Conservation (phyloP, 64 coral and sea anemone genomes). For the Montipora sp. region DNA sequence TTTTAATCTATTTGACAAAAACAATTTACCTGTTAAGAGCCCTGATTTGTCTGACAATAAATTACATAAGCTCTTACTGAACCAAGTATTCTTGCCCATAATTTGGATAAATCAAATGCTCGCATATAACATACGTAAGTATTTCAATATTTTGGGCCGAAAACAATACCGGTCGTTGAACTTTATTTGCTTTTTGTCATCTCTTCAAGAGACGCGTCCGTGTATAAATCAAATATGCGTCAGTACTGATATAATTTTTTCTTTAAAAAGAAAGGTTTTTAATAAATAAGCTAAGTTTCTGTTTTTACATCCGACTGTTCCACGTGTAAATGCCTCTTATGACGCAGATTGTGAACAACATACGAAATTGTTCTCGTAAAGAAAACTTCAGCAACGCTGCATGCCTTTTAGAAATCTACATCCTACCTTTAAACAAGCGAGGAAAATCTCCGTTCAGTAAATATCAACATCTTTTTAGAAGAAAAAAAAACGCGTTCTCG, state of each 20-base stretch:
- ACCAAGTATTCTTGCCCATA: not conserved
- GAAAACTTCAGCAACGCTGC: not conserved
- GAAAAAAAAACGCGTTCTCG: not conserved
- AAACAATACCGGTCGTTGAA: not conserved
- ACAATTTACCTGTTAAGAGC: no score
- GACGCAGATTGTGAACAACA: slow-evolving; percentile 3
- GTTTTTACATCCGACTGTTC: not conserved
- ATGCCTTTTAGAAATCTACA: not conserved
- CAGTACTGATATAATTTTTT: slow-evolving; percentile 2
- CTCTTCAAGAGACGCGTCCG: not conserved
- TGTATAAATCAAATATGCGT: not conserved
- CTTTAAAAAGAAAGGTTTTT: not conserved
- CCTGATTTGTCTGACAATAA: no score
- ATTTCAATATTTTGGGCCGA: not conserved
- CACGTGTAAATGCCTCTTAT: not conserved
- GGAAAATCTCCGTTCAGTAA: not conserved
- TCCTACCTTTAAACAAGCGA: not conserved
- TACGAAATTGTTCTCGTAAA: not conserved
- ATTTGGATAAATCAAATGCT: not conserved
- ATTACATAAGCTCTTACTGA: no score
- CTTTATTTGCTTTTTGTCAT: not conserved
- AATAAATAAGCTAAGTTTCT: not conserved
- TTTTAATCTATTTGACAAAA: no score
- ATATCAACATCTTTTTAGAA: not conserved
- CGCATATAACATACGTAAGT: not conserved